Evolutionary conservation across 2,113 vertebrate genomes (phyloP).

Genomic region (Felis chaus): DNA sequence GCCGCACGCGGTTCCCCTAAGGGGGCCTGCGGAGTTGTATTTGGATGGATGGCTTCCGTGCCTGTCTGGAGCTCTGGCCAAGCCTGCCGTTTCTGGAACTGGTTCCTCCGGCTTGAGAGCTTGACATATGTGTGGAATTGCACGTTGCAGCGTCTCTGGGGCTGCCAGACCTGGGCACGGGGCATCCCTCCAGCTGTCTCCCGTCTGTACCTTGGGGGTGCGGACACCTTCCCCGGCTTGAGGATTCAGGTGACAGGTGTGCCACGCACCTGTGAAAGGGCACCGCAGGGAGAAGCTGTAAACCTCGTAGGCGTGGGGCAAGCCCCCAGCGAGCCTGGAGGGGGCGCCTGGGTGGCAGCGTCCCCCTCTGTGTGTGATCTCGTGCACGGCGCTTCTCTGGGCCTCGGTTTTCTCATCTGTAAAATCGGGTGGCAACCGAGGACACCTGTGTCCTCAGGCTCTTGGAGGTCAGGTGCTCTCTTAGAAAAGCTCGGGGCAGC

Average conservation of each 20-base stretch:
- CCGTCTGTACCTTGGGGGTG: fast-evolving
- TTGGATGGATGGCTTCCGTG: background rate
- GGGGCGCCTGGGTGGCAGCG: background rate
- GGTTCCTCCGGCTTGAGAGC: background rate
- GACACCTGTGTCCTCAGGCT: fast-evolving
- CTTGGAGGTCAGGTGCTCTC: background rate
- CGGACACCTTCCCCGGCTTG: no score
- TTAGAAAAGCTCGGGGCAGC: background rate
- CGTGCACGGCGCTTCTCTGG: background rate
- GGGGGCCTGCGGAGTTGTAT: background rate
- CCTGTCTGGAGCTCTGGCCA: background rate
- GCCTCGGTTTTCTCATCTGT: background rate
- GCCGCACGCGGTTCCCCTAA: background rate
- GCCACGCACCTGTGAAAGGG: fast-evolving
- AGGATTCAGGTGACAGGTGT: fast-evolving
- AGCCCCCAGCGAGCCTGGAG: no score
- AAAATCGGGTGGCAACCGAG: fast-evolving
- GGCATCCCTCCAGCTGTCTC: background rate
- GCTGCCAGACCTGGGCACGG: background rate
- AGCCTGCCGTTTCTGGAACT: background rate
- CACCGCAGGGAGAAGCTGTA: fast-evolving
- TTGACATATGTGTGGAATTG: background rate
- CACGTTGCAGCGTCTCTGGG: background rate
- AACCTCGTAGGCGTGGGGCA: fast-evolving
- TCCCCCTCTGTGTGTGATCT: no score